Base-by-base conservation (phyloP, 2,797 vertebrate genomes). In the Falco rusticolus region DNA sequence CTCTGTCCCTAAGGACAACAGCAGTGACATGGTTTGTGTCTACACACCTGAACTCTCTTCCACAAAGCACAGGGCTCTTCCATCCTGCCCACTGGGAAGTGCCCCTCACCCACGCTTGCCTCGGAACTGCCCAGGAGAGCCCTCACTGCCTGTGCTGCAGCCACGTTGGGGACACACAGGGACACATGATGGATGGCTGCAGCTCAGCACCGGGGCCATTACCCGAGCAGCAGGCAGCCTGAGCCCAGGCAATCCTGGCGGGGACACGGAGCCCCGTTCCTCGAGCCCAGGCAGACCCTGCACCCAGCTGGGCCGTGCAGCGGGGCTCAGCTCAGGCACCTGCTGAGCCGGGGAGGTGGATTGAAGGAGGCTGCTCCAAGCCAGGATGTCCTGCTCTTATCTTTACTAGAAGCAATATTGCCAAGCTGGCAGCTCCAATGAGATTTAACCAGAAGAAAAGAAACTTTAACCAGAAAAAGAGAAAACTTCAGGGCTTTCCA, bases 91-190 rank as follows among this genome's bases (percentile, higher is more conserved):
- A 0, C 1, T n/a, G 56, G 63, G 57, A 82, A 63, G 9, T 10
- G 18, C 14, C 47, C 39, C 7, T 66, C 9, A 0, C 61, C 20
- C 0, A 0, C 21, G 8, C 37, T 56, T 59, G 57, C 19, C 41
- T 19, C 22, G 12, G 37, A 2, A 7, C 6, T 34, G 17, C 25
- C 34, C 71, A 39, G 39, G 28, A 51, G 22, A 59, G 16, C 29
- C 41, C 34, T 66, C 75, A 16, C 56, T 20, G 16, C 20, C n/a
- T 20, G n/a, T 72, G n/a, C 29, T 17, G 85, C 83, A 29, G 9
- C 16, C 41, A 29, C 0, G 0, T 21, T 66, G 43, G 51, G 53
- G 11, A 39, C 8, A 50, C 6, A 9, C 37, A 24, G 1, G 37
- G 65, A 37, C 53, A 63, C 9, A 7, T 0, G 1, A 22, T 4